A percentile compares a stretch with the other conserved stretches of the same genome.
phyloP scores from a whole-genome alignment of 2,888 invertebrate genomes.

The Lycaena phlaeas region DNA sequence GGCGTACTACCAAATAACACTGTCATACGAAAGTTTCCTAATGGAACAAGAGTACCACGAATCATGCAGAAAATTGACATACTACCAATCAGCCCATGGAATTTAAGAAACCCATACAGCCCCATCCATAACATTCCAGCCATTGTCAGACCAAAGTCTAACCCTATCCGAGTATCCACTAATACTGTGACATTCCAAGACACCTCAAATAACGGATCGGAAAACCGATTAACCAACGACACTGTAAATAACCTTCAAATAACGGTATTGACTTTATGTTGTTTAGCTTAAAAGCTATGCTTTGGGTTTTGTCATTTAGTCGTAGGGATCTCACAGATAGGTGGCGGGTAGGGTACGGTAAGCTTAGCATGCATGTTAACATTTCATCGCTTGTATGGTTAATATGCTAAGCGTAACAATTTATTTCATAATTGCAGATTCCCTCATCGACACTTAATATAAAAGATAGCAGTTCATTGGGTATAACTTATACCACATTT shows the following conservation, averaged over 20 bases:
- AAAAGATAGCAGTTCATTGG: constrained; percentile 63
- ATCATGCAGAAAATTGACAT: constrained; percentile 72
- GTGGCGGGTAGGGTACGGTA: constrained; percentile 30
- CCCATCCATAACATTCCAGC: constrained; percentile 73
- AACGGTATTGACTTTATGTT: constrained; percentile 69
- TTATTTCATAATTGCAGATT: constrained; percentile 69
- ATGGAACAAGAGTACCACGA: constrained; percentile 84
- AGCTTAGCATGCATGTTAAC: constrained; percentile 47
- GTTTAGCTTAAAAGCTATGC: constrained; percentile 64
- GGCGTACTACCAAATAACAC: constrained; percentile 86
- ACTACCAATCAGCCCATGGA: constrained; percentile 74
- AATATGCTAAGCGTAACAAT: constrained; percentile 53
- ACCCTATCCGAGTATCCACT: constrained; percentile 77
- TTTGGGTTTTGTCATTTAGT: constrained; percentile 48
- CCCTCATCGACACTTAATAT: constrained; percentile 67
- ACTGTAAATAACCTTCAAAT: constrained; percentile 71
- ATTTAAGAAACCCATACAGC: constrained; percentile 74
- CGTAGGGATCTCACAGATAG: constrained; percentile 27
- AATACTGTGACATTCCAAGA: constrained; percentile 75
- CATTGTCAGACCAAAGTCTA: constrained; percentile 70
- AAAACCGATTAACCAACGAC: constrained; percentile 66
- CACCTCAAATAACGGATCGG: constrained; percentile 73
- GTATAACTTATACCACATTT: constrained; percentile 59
- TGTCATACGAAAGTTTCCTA: constrained; percentile 84
- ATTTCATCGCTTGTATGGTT: constrained; percentile 39